Conservation (phyloP, 2,113 vertebrate genomes). For the Oenanthe oenanthe region DNA sequence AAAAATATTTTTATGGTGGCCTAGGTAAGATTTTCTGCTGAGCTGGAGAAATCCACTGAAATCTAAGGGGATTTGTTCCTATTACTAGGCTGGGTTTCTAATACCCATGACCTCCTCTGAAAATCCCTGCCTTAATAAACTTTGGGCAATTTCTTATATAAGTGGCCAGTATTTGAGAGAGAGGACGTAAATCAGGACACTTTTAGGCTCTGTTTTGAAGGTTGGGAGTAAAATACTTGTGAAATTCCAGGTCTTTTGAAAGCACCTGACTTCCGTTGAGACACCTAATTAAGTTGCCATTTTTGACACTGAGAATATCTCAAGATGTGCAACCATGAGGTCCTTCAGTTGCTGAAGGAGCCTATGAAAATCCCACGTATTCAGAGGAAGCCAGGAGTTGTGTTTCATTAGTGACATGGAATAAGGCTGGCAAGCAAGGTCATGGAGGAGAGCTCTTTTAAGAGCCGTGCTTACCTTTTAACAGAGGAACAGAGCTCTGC, state of each 20-base stretch:
- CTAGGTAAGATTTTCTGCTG: slow-evolving; percentile 31
- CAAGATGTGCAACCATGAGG: background rate
- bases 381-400: background rate
- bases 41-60: slow-evolving; percentile 38
- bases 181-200: rapidly evolving
- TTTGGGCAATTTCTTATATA: background rate
- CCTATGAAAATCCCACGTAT: rapidly evolving
- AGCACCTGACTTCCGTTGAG: background rate
- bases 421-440: background rate
- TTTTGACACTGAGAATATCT: background rate
- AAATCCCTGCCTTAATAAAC: background rate
- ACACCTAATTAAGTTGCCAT: background rate
- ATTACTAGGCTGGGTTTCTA: background rate
- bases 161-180: background rate
- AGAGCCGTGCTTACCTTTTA: background rate
- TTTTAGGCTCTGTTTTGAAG: background rate
- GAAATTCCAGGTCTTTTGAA: background rate
- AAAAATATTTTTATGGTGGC: background rate
- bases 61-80: slow-evolving; percentile 21
- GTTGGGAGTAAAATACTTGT: background rate
- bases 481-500: background rate
- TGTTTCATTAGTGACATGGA: background rate
- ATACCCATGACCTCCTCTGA: background rate
- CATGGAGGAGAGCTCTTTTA: background rate
- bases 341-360: background rate